Base-by-base conservation (phyloP, 1,140 invertebrate species). In the Pseudomyrmex flavicornis region DNA sequence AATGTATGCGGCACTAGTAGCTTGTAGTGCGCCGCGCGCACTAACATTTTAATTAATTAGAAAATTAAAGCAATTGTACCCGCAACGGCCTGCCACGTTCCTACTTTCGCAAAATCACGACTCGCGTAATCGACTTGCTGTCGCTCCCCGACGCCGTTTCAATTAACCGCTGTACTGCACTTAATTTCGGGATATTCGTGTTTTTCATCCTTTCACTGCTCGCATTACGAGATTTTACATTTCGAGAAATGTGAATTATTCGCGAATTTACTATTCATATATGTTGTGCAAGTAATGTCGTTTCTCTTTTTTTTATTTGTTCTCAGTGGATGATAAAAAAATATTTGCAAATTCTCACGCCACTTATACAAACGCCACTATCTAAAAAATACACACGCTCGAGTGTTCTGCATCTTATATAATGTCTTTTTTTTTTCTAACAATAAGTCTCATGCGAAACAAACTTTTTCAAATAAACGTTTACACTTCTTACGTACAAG, bases 31-130 rank as follows among this genome's bases (percentile, higher is more conserved):
- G 56, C 59, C 20, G 56, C 8, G 35, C 66, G 59, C 70, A 59
- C 73, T 48, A 70, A 82, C 66, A 70, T 54, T 77, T 82, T 89
- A 89, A 89, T 89, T 89, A 89, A 89, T 89, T 89, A 89, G 76
- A 77, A 72, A 89, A 84, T 63, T 73, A 74, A 77, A 44, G 56
- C 58, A 73, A 89, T 84, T 89, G 83, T 52, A 72, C 69, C 35
- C 80, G 46, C 62, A 35, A 80, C 66, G 66, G 66, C 70, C 68
- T 58, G 56, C 15, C 17, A 46, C 44, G 26, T 65, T 17, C 17
- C 13, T 35, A 68, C 70, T 73, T 75, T 84, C 70, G 48, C 66
- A 46, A 80, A 66, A 35, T 77, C 69, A 79, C 69, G 58, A 69
- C 20, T 72, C 73, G 52, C 46, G 35, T 80, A 86, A 82, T 85